Base-by-base conservation (phyloP, 2,888 invertebrate genomes). In the Cancer borealis region DNA sequence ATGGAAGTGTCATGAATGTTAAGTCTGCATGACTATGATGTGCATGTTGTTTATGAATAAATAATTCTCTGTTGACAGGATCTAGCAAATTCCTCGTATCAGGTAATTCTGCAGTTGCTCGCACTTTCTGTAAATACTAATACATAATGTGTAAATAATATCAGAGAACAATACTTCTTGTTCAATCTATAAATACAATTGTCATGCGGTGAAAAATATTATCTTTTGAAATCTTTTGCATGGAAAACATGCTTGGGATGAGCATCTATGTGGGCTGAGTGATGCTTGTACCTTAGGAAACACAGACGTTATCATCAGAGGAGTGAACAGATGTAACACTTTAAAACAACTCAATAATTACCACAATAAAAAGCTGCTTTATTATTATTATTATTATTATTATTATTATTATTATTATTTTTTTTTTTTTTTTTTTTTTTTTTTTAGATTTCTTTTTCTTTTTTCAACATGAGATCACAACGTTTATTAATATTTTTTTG, bases 11-110 rank as follows among this genome's bases (percentile, higher is more conserved):
- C 30, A 79, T 79, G 73, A 79, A n/a, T 60, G 21, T 79, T 79
- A 10, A 26, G 73, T 79, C 73, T 79, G 73, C 73, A 79, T 79
- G 73, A 79, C 73, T 30, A 8, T n/a, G 30, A 79, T 79, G 73
- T 79, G 73, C 73, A 79, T 79, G 73, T 26, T 79, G 73, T 26
- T 79, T 26, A 79, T 26, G n/a, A 79, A 26, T 79, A 21, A 79
- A 26, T 79, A 79, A 79, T 79, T 79, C 26, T 79, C 73, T 79
- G 26, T 79, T 26, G 73, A 47, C 89, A 89, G 89, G 12, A 89
- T 45, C 47, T 47, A 26, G 89, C 89, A n/a, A 0, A 8, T 49
- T n/a, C 46, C 54, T 14, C 30, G 14, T 89, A 49, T 47, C 89
- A 89, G 89, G 89, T 89, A 89, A 89, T 49, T 26, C 47, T 26